Base-by-base conservation (phyloP, 2,888 invertebrate species). In the Drosophila helvetica region DNA sequence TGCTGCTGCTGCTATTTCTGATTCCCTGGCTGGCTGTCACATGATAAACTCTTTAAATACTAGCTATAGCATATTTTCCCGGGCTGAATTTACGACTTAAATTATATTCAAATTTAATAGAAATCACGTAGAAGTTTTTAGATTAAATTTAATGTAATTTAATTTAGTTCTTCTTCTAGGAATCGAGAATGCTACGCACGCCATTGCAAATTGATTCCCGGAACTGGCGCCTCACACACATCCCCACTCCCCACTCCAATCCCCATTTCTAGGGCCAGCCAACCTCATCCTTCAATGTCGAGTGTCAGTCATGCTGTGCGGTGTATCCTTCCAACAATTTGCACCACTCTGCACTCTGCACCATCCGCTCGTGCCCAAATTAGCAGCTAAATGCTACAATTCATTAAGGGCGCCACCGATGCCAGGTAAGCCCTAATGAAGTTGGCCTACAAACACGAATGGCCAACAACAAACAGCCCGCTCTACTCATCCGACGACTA, bases 361-460 rank as follows among this genome's bases (percentile, higher is more conserved):
- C 42, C 58, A 54, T 50, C 51, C 48, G 45, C 38, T 38, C 7
- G 57, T 57, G 63, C 63, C 63, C 47, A 71, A 54, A 60, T 52
- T 57, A 71, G 71, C 74, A 73, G 68, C 65, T 78, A 69, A 86
- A 78, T 78, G 68, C 55, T 67, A 63, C 76, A 86, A 82, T 79
- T 82, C 78, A 86, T 86, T 78, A 86, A 38, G 72, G 72, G 70
- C 54, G 52, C 55, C 70, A 70, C 70, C 62, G 19, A 52, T 57
- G 59, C 64, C 60, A 47, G 59, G 55, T 73, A 48, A 52, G 55
- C 61, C 72, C 45, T 86, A 86, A 82, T 82, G 80, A 86, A 86
- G 78, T 83, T 82, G 86, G 86, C 80, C 84, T 80, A 83, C 60
- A 82, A 78, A 69, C 73, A 63, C 67, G 74, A 76, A 80, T 79